These are phyloP conservation scores for Cyclina sinensis DNA, from an alignment of 1,140 invertebrate genomes.

Conservation along the genomic window DNA sequence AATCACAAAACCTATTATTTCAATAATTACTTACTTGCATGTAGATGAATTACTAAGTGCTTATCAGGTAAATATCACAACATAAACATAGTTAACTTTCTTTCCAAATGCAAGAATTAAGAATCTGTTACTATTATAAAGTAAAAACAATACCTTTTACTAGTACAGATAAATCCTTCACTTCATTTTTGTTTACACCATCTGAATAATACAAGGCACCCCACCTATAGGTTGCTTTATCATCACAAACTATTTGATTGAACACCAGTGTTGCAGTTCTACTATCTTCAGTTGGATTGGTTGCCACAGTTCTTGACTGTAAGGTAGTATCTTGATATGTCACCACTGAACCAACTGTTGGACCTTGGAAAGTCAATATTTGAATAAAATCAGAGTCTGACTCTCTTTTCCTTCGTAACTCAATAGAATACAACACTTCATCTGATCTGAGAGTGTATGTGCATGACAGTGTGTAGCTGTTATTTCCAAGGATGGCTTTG, in stretches of 20 bases:
- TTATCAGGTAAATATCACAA: too few species aligned
- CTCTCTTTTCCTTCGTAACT: neutral
- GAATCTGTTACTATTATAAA: too few species aligned
- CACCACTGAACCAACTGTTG: neutral
- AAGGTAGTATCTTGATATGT: neutral
- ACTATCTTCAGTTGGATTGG: neutral
- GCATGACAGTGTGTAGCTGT: neutral
- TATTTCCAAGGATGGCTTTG: slow-evolving; percentile 34
- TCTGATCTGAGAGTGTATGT: neutral
- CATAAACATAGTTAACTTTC: too few species aligned
- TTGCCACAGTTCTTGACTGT: neutral
- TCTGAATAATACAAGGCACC: neutral
- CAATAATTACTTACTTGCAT: too few species aligned
- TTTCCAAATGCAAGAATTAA: too few species aligned
- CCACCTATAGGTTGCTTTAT: slow-evolving; percentile 31
- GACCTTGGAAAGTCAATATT: neutral
- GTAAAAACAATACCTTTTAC: slow-evolving; percentile 22
- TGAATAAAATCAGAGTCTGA: neutral
- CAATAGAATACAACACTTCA: neutral
- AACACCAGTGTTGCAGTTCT: neutral
- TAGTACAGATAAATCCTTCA: neutral
- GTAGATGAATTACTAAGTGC: too few species aligned
- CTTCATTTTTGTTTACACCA: neutral
- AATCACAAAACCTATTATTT: neutral
- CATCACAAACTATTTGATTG: slow-evolving; percentile 21